A percentile compares a stretch with the other conserved stretches of the same genome.
Evolutionary conservation across 2,888 invertebrate species (phyloP).

Genomic region (Andricus curvator): DNA sequence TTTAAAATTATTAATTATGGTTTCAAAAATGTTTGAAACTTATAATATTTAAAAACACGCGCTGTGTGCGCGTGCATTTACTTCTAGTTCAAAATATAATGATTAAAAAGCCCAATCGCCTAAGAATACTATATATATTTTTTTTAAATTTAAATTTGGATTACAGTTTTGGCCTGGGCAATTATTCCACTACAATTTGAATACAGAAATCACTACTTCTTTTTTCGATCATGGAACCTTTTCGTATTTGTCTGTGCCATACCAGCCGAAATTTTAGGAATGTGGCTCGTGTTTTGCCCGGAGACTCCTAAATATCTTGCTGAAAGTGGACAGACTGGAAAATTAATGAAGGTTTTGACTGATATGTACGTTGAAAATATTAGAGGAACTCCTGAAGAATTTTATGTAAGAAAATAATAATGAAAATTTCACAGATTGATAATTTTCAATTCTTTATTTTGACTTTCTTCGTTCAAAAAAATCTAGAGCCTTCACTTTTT

Average conservation of each 20-base stretch:
- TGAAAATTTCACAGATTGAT: not conserved
- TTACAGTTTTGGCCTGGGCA: slow-evolving; percentile 86
- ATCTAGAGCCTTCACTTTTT: no score
- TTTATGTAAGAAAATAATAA: slow-evolving; percentile 62
- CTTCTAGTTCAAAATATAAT: no score
- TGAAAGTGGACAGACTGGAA: slow-evolving; percentile 87
- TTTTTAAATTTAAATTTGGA: not conserved
- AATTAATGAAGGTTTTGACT: slow-evolving; percentile 84
- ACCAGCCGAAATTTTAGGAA: slow-evolving; percentile 83
- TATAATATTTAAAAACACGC: no score
- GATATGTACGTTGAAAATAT: slow-evolving; percentile 86
- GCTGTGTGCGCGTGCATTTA: no score
- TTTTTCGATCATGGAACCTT: slow-evolving; percentile 88
- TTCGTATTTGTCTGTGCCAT: slow-evolving; percentile 86
- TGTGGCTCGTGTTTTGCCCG: slow-evolving; percentile 86
- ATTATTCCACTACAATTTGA: slow-evolving; percentile 85
- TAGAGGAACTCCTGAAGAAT: slow-evolving; percentile 76
- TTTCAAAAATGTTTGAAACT: no score
- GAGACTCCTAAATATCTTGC: slow-evolving; percentile 91
- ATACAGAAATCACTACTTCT: slow-evolving; percentile 80
- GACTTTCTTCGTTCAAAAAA: no score
- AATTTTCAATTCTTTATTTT: not conserved
- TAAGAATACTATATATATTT: no score
- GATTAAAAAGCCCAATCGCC: no score
- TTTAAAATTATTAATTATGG: no score